phyloP scores from a whole-genome alignment of 2,797 vertebrate genomes.

The Urophycis tenuis region DNA sequence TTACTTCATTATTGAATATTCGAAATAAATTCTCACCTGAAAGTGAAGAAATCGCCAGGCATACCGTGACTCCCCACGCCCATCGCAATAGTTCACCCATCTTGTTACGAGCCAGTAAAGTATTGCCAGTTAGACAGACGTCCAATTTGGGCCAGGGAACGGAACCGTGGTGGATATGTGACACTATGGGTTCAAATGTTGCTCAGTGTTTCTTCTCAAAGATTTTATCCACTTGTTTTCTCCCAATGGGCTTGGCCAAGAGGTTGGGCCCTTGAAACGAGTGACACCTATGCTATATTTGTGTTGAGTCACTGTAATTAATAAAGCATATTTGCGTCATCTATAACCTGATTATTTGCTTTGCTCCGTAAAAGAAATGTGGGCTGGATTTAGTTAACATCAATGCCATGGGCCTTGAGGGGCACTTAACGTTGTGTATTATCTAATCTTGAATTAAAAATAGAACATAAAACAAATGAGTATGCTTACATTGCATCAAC shows the following conservation, averaged over 20 bases:
- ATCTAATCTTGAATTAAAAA: constrained; percentile 21
- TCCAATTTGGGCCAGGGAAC: neutral
- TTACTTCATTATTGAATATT: neutral
- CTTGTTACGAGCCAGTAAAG: constrained; percentile 9
- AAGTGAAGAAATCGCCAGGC: constrained; percentile 18
- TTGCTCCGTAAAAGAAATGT: constrained; percentile 14
- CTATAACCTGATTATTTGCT: constrained; percentile 24
- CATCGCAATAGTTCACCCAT: constrained; percentile 32
- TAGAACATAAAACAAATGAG: neutral
- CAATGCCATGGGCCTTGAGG: constrained; percentile 10
- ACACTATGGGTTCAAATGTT: neutral
- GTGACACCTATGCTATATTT: constrained; percentile 22
- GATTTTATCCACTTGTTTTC: constrained; percentile 29
- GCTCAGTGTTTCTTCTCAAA: neutral
- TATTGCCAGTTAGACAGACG: neutral
- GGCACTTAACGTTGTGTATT: constrained; percentile 13
- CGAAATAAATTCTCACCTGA: constrained; percentile 38
- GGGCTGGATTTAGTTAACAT: constrained; percentile 14
- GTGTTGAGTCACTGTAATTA: constrained; percentile 16
- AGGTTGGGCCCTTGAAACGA: constrained; percentile 26
- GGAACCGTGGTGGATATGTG: neutral
- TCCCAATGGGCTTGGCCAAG: constrained; percentile 30
- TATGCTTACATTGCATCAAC: neutral
- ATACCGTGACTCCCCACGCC: constrained; percentile 21
- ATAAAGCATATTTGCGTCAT: constrained; percentile 23